These are phyloP conservation scores for Catharus minimus DNA, from an alignment of 2,113 vertebrate genomes.

Conservation along the genomic window DNA sequence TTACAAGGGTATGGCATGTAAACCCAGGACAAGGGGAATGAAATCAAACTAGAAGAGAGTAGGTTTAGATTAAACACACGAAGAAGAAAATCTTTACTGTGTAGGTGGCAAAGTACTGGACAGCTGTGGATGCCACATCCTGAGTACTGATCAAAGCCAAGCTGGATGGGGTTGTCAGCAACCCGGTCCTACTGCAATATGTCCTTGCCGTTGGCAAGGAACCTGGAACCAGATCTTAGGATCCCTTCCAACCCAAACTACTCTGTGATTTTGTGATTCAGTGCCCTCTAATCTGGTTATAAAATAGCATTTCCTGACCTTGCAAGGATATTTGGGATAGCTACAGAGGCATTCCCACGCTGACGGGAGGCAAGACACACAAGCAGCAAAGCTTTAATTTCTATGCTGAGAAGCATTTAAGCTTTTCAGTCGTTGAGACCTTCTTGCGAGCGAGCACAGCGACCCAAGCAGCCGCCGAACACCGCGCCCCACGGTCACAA, in stretches of 20 bases:
- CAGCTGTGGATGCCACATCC: not conserved
- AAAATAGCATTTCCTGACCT: not conserved
- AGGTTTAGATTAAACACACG: not conserved
- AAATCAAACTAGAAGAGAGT: not conserved
- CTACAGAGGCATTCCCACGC: not conserved
- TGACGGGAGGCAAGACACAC: not conserved
- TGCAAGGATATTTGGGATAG: not conserved
- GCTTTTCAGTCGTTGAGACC: not conserved
- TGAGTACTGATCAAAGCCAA: not conserved
- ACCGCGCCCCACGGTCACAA: not conserved
- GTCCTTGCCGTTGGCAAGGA: not conserved
- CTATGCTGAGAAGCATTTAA: not conserved
- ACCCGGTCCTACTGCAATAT: too few species aligned
- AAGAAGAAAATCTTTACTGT: not conserved
- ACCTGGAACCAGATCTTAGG: rapidly evolving
- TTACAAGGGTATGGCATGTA: too few species aligned
- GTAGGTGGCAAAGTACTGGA: not conserved
- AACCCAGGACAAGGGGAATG: not conserved
- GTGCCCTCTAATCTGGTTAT: not conserved
- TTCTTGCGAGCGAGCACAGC: rapidly evolving
- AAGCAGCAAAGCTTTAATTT: not conserved
- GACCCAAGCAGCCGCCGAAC: rapidly evolving
- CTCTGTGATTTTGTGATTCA: not conserved
- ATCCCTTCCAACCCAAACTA: not conserved
- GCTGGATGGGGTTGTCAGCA: not conserved